These are phyloP conservation scores for Formicarius rufipectus DNA, from an alignment of 2,113 vertebrate species.

Conservation along the genomic window DNA sequence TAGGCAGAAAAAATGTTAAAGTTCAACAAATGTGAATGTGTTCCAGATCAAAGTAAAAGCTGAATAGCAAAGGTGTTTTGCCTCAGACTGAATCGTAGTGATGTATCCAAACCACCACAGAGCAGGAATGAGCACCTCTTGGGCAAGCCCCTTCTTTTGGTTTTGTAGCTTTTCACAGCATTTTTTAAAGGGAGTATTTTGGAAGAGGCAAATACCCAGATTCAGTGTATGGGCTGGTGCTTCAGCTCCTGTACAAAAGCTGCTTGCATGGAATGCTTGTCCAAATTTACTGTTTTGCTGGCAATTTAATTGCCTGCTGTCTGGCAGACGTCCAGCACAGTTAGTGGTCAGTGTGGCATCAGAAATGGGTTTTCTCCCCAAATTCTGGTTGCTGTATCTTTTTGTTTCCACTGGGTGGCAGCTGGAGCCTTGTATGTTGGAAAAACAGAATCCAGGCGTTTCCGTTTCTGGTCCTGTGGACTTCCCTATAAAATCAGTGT, in stretches of 20 bases:
- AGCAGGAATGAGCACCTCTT: neutral
- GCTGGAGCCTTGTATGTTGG: neutral
- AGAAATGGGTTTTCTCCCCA: neutral
- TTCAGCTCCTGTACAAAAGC: neutral
- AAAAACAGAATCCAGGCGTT: neutral
- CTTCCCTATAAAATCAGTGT: neutral
- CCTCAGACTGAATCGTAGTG: neutral
- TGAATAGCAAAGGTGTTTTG: neutral
- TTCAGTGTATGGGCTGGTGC: neutral
- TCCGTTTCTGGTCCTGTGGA: neutral
- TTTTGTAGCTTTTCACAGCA: neutral
- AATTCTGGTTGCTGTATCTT: neutral
- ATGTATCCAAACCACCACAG: neutral
- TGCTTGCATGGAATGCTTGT: neutral
- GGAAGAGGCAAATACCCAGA: neutral
- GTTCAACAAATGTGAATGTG: neutral
- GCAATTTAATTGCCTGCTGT: neutral
- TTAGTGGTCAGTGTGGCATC: neutral
- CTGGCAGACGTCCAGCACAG: neutral
- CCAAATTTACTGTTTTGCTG: neutral
- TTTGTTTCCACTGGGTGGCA: constrained; percentile 19
- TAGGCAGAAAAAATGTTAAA: neutral
- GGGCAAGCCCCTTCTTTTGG: neutral
- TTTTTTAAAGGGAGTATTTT: neutral
- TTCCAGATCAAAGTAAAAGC: neutral